Conservation (phyloP, 23 tunicate genomes). For the Halocynthia aurantium region DNA sequence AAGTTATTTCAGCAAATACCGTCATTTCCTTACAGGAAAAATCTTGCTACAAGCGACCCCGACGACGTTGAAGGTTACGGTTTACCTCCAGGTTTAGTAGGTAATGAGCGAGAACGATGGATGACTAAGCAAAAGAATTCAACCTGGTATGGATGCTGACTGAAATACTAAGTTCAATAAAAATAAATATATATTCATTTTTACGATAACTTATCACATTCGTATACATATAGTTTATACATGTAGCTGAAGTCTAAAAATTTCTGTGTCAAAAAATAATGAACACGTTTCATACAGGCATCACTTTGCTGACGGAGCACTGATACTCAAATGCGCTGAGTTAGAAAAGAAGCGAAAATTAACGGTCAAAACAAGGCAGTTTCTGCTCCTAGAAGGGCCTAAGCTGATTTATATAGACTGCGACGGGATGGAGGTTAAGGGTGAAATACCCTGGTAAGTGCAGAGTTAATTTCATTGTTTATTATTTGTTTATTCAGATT, state of each 20-base stretch:
- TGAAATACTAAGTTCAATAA: neutral
- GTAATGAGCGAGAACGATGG: slow-evolving; percentile 24
- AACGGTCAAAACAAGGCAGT: slow-evolving; percentile 39
- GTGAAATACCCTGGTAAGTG: slow-evolving; percentile 57
- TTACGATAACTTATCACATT: too few species aligned
- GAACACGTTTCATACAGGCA: slow-evolving; percentile 17
- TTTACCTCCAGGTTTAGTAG: slow-evolving; percentile 20
- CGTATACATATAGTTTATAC: neutral
- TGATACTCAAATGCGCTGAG: slow-evolving; percentile 40
- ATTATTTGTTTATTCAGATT: neutral
- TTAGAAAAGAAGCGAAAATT: slow-evolving; percentile 47
- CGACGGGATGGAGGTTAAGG: slow-evolving; percentile 39
- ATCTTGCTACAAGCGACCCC: slow-evolving; percentile 22
- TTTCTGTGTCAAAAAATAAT: neutral
- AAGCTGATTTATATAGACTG: slow-evolving; percentile 37
- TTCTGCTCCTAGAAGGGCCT: slow-evolving; percentile 39
- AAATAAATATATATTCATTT: too few species aligned
- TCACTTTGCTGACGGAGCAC: slow-evolving; percentile 30
- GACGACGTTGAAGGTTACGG: slow-evolving; percentile 61
- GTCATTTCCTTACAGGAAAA: neutral
- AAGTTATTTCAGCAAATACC: neutral
- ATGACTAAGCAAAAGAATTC: slow-evolving; percentile 22
- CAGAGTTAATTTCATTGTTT: neutral
- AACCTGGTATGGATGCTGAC: slow-evolving; percentile 20
- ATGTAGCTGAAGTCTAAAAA: neutral